Percentiles rank a stretch among this genome's conserved stretches.
phyloP scores from a whole-genome alignment of 2,797 vertebrate genomes.

The Philypnodon macrostomus region DNA sequence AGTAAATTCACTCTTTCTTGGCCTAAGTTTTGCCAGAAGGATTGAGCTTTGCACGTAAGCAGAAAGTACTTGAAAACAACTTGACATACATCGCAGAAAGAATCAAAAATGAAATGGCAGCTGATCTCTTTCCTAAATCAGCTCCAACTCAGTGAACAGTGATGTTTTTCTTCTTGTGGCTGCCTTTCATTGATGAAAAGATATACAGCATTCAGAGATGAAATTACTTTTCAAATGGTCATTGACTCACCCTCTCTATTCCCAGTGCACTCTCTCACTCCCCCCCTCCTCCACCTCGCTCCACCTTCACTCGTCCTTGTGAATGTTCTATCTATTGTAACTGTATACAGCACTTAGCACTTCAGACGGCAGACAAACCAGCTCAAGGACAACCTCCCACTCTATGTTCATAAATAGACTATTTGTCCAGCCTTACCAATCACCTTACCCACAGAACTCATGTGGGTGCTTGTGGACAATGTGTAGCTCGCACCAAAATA shows the following conservation, averaged over 20 bases:
- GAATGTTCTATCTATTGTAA: conserved; percentile 74
- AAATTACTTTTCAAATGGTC: conserved; percentile 72
- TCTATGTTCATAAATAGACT: conserved; percentile 72
- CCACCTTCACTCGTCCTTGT: conserved; percentile 76
- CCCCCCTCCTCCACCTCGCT: conserved; percentile 15
- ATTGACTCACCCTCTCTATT: conserved; percentile 74
- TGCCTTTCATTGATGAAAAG: conserved; percentile 74
- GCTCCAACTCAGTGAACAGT: conserved; percentile 47
- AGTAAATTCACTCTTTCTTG: conserved; percentile 22
- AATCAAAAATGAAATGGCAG: conserved; percentile 21
- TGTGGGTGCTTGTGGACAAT: conserved; percentile 58
- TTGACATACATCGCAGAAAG: conserved; percentile 1
- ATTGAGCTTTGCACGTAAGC: conserved; percentile 3
- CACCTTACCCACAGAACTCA: conserved; percentile 57
- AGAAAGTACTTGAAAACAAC: conserved; percentile 17
- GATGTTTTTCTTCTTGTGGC: conserved; percentile 41
- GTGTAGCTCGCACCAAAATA: conserved; percentile 64
- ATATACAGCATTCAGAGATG: conserved; percentile 70
- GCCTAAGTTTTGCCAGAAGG: conserved; percentile 3
- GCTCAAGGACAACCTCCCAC: conserved; percentile 69
- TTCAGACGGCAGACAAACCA: conserved; percentile 65
- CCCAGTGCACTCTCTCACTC: conserved; percentile 47
- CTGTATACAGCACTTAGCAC: conserved; percentile 76
- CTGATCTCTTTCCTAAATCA: conserved; percentile 19
- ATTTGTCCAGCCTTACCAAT: conserved; percentile 66